These are phyloP conservation scores for Linnaemya vulpina DNA, from an alignment of 2,888 invertebrate species.

Conservation along the genomic window DNA sequence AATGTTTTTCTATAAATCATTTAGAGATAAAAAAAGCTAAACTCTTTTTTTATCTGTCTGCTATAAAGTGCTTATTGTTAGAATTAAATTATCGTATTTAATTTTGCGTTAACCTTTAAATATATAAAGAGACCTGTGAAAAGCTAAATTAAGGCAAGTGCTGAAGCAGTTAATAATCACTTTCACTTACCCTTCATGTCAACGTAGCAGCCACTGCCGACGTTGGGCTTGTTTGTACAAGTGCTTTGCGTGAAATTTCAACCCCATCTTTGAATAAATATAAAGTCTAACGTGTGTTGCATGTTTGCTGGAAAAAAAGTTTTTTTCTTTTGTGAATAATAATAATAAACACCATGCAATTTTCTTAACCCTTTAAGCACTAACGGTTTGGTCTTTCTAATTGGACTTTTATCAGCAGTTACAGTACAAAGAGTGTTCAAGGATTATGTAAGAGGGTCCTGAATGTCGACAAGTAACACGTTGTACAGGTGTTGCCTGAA, in stretches of 20 bases:
- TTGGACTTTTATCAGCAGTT: too few species aligned
- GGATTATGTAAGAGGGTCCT: too few species aligned
- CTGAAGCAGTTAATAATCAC: conserved; percentile 60
- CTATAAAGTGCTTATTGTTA: not conserved
- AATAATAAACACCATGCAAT: conserved; percentile 16
- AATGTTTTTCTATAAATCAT: conserved; percentile 42
- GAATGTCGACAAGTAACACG: too few species aligned
- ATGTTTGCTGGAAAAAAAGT: conserved; percentile 35
- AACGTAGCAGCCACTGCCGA: not conserved
- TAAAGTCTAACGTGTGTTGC: conserved; percentile 51
- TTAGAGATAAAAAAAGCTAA: conserved; percentile 26
- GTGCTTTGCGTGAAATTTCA: conserved; percentile 21
- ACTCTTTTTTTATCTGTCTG: not conserved
- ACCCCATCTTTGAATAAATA: conserved; percentile 36
- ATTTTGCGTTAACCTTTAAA: conserved; percentile 1
- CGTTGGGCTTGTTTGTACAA: not conserved
- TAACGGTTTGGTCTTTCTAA: not conserved
- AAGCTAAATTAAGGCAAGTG: conserved; percentile 55
- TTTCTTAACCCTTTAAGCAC: conserved; percentile 33
- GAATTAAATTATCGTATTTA: conserved; percentile 1
- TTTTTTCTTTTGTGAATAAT: not conserved
- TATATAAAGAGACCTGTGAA: not conserved
- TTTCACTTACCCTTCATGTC: conserved; percentile 51
- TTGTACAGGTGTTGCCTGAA: too few species aligned
- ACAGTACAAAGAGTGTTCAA: too few species aligned